Evolutionary conservation across 2,797 vertebrate species (phyloP), one percentile per base, ranked within the genome.

Genomic region (Lacerta bilineata): DNA sequence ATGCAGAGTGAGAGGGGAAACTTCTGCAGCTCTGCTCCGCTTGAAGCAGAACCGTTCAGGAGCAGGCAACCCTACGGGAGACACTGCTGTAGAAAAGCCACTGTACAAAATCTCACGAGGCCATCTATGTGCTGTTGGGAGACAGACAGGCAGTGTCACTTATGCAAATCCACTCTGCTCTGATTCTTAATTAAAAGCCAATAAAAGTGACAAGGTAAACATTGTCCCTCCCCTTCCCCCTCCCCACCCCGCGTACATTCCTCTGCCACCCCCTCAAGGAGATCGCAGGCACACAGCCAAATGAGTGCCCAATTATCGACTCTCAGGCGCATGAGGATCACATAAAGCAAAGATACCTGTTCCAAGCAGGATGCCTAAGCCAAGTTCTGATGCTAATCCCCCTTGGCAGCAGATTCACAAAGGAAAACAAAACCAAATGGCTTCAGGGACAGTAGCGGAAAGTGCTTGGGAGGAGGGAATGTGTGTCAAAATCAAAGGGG

Each of bases 341-440:
- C 61, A 25, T 68, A 76, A 64, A 86, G 88, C 83, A 82, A 85
- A 86, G 76, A 80, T 85, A 89, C 83, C 88, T 85, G 83, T 82
- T 89, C 84, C 78, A 89, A 89, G 61, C 59, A 84, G 64, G 71
- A 79, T 80, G 23, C n/a, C 64, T 29, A 64, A 81, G 78, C 88
- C 88, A 89, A 85, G 29, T 81, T 68, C 33, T 82, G 78, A 89
- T 68, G 71, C 83, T 89, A 89, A 89, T 86, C 78, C 84, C 41
- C 55, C 27, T 69, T 89, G 88, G 88, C 84, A 89, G 61, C 4
- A 18, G 33, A 86, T 77, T 68, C 43, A n/a, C 43, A 69, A 66
- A 82, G 39, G 59, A 89, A 81, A 75, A 76, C 71, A 68, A 81
- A 85, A 50, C 50, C 13, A 36, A 75, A 59, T 23, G 59, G 68